Percentiles rank a stretch among this genome's conserved stretches.
Evolutionary conservation across 1,140 invertebrate genomes (phyloP).

Genomic region (Aphis craccivora): DNA sequence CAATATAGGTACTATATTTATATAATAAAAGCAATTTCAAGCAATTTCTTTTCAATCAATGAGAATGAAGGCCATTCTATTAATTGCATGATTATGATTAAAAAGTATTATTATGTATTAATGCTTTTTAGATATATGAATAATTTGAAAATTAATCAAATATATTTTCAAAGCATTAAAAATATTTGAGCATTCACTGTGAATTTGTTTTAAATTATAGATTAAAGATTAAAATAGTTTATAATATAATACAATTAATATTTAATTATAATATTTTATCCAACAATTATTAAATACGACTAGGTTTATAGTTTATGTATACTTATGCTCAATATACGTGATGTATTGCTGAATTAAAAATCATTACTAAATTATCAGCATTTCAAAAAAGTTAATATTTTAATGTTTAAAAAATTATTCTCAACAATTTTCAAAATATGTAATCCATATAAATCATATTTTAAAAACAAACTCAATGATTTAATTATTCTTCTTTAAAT

Average conservation of each 20-base stretch:
- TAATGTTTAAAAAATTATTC: not conserved
- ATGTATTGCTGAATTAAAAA: not conserved
- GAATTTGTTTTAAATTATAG: not conserved
- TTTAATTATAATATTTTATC: not conserved
- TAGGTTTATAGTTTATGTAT: not conserved
- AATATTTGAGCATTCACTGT: not conserved
- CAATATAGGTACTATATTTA: not conserved
- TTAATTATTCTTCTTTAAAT: conserved; percentile 12
- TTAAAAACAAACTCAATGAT: not conserved
- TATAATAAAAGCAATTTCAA: not conserved
- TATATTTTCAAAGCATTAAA: not conserved
- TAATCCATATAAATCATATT: not conserved
- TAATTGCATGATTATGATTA: not conserved
- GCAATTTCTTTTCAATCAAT: not conserved
- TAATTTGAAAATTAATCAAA: not conserved
- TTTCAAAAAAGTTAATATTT: not conserved
- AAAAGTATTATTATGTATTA: not conserved
- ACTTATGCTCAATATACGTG: too few species aligned
- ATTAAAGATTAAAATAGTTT: not conserved
- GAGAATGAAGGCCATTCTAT: not conserved
- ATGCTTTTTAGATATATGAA: not conserved
- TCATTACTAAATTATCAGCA: not conserved
- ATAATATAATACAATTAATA: not conserved
- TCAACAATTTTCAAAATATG: not conserved
- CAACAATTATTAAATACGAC: not conserved